Percentiles rank a stretch among this genome's conserved stretches.
Conservation (phyloP, 2,888 invertebrate species). For the Diadromus collaris region DNA sequence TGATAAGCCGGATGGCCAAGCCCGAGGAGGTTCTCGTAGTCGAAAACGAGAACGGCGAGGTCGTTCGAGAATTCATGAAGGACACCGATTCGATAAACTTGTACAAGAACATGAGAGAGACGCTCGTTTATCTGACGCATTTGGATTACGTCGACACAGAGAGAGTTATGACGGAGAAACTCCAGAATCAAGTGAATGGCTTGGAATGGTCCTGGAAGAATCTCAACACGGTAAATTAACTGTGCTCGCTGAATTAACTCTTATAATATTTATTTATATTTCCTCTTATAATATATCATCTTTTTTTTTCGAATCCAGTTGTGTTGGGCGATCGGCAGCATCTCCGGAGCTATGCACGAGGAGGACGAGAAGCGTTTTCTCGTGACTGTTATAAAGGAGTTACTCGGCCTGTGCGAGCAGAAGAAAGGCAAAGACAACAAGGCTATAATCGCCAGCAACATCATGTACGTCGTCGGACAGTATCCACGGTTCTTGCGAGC, state of each 20-base stretch:
- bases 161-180: slow-evolving; percentile 98
- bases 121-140: slow-evolving; percentile 98
- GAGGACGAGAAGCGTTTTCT: slow-evolving; percentile 99
- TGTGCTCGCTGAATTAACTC: too few species aligned
- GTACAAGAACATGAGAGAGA: slow-evolving; percentile 99
- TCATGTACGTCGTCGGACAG: slow-evolving; percentile 99
- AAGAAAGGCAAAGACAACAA: slow-evolving; percentile 99
- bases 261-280: too few species aligned
- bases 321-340: slow-evolving; percentile 99
- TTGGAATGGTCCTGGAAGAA: slow-evolving; percentile 99
- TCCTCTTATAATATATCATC: not conserved
- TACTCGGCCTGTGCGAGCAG: slow-evolving; percentile 98
- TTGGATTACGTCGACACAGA: slow-evolving; percentile 99
- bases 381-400: slow-evolving; percentile 99
- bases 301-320: slow-evolving; percentile 79
- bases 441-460: slow-evolving; percentile 99
- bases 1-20: slow-evolving; percentile 99
- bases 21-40: slow-evolving; percentile 99
- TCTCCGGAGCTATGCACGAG: slow-evolving; percentile 99
- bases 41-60: slow-evolving; percentile 99
- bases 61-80: slow-evolving; percentile 99
- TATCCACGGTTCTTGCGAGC: slow-evolving; percentile 98
- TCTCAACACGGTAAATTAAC: slow-evolving; percentile 95
- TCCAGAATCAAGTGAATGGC: slow-evolving; percentile 99
- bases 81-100: slow-evolving; percentile 99